These are phyloP conservation scores for Portunus trituberculatus DNA, from an alignment of 1,140 invertebrate species.

Conservation along the genomic window DNA sequence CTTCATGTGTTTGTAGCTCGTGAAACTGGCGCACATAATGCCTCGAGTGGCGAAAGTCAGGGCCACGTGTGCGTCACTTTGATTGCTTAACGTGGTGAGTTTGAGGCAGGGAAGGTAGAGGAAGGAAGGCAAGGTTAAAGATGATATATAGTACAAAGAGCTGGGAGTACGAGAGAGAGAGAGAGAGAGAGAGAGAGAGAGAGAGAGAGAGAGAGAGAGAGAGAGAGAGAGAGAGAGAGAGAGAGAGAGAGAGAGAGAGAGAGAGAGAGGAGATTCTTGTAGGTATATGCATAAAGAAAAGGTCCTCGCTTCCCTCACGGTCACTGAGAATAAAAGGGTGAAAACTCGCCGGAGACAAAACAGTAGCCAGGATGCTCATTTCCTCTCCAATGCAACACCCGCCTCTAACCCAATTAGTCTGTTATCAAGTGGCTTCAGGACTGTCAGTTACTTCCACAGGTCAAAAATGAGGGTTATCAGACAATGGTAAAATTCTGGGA, in stretches of 20 bases:
- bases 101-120: neutral
- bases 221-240: too few relatives aligned
- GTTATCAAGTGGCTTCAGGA: slow-evolving; percentile 26
- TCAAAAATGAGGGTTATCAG: slow-evolving; percentile 42
- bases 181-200: neutral
- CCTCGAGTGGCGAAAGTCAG: neutral
- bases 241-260: neutral
- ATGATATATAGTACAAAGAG: neutral
- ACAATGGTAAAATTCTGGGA: slow-evolving; percentile 21
- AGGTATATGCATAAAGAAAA: too few relatives aligned
- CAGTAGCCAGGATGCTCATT: neutral
- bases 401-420: slow-evolving; percentile 43
- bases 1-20: slow-evolving; percentile 13
- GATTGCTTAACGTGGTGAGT: neutral
- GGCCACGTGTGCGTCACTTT: neutral
- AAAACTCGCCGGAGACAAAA: neutral
- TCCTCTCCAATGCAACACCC: neutral
- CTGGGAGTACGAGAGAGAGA: neutral
- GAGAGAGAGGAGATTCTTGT: too few relatives aligned
- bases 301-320: neutral
- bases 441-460: slow-evolving; percentile 37
- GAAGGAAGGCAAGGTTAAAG: neutral
- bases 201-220: too few relatives aligned
- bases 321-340: neutral
- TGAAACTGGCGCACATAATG: neutral